Evolutionary conservation across 23 tunicate species (phyloP).

Genomic region (Botrylloides violaceus): DNA sequence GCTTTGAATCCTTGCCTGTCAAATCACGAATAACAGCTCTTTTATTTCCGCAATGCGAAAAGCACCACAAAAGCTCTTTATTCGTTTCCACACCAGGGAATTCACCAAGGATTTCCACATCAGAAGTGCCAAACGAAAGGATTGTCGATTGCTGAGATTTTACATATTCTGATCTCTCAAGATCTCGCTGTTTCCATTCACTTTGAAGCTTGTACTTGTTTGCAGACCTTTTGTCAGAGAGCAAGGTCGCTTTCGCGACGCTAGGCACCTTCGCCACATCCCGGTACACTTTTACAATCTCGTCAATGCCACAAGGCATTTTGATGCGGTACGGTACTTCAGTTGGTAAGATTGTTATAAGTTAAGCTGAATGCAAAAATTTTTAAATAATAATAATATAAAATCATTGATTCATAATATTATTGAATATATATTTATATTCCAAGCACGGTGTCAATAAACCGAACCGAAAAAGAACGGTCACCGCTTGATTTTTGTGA

Average conservation of each 20-base stretch:
- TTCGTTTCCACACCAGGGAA: conserved; percentile 32
- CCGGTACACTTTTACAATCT: not conserved
- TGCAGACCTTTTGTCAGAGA: not conserved
- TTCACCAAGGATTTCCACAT: not conserved
- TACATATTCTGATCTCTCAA: conserved; percentile 42
- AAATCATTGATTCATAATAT: too few relatives aligned
- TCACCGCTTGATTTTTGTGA: too few relatives aligned
- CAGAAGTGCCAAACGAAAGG: not conserved
- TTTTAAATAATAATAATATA: too few relatives aligned
- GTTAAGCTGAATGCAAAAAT: too few relatives aligned
- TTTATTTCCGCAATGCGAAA: conserved; percentile 24
- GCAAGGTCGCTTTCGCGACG: not conserved
- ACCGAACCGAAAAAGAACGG: too few relatives aligned
- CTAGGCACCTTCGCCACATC: not conserved
- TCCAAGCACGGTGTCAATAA: too few relatives aligned
- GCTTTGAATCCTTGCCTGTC: conserved; percentile 18
- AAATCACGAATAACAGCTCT: conserved; percentile 44
- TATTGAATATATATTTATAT: too few relatives aligned
- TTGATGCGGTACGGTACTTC: too few relatives aligned
- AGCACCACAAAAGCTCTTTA: conserved; percentile 27
- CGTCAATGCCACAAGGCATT: not conserved
- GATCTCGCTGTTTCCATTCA: conserved; percentile 45
- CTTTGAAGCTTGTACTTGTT: conserved; percentile 7
- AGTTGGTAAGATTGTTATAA: too few relatives aligned
- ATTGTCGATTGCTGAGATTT: conserved; percentile 12